Conservation (phyloP, 2,797 vertebrate species). For the Botia almorhae region DNA sequence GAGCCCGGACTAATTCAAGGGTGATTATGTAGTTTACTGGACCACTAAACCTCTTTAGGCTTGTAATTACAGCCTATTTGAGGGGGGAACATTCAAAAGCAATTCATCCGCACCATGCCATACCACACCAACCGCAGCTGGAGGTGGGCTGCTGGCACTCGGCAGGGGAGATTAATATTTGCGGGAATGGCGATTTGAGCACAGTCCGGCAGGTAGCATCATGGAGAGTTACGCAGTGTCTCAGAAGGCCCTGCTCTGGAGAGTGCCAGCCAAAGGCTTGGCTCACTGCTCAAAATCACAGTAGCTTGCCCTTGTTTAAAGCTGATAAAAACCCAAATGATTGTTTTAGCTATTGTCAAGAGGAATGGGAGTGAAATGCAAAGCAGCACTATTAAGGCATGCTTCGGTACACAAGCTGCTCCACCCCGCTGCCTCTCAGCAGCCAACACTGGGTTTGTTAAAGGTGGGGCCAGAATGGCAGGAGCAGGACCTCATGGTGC, state of each 20-base stretch:
- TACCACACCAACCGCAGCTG: constrained; percentile 91
- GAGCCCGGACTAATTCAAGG: constrained; percentile 98
- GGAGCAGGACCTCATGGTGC: constrained; percentile 54
- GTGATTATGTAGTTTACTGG: constrained; percentile 99
- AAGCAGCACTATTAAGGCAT: constrained; percentile 58
- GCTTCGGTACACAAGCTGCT: constrained; percentile 48
- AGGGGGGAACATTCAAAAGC: constrained; percentile 99
- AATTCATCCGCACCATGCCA: constrained; percentile 85
- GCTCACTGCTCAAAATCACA: constrained; percentile 54
- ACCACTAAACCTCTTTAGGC: constrained; percentile 99
- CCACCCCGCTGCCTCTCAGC: constrained; percentile 39
- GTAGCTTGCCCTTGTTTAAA: constrained; percentile 55
- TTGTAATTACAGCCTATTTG: constrained; percentile 99
- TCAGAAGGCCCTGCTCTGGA: constrained; percentile 73
- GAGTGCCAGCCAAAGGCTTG: constrained; percentile 11
- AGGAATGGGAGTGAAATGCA: constrained; percentile 55
- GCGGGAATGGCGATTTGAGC: constrained; percentile 78
- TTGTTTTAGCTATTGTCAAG: constrained; percentile 53
- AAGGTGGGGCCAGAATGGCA: constrained; percentile 36
- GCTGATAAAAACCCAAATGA: constrained; percentile 48
- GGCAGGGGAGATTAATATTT: constrained; percentile 89
- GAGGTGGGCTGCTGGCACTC: constrained; percentile 92
- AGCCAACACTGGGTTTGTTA: constrained; percentile 57
- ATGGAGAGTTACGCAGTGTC: constrained; percentile 65
- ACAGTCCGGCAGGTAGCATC: constrained; percentile 76